A percentile compares a stretch with the other conserved stretches of the same genome.
phyloP scores from a whole-genome alignment of 2,888 invertebrate genomes.

The Azorinus chamasolen region DNA sequence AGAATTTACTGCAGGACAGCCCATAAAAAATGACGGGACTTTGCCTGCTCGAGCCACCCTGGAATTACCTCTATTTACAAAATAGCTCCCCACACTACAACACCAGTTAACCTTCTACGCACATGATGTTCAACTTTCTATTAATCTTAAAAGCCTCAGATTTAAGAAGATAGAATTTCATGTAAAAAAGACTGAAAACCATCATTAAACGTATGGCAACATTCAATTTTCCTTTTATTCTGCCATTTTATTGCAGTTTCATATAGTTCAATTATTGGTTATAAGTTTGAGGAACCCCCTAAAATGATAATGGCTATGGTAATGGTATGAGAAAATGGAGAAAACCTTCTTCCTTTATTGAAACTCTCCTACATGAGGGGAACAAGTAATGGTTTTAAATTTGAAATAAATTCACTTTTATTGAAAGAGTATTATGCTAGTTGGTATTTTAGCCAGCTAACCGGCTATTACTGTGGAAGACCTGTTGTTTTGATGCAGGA shows the following conservation, averaged over 20 bases:
- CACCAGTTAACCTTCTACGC: constrained; percentile 45
- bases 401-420: constrained; percentile 63
- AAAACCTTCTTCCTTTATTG: constrained; percentile 45
- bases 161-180: constrained; percentile 60
- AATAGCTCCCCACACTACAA: not conserved
- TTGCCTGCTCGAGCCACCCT: not conserved
- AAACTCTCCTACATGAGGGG: constrained; percentile 35
- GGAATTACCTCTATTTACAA: constrained; percentile 1
- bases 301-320: constrained; percentile 52
- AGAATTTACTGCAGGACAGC: not conserved
- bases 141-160: constrained; percentile 64
- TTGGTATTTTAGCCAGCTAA: no score
- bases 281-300: constrained; percentile 47
- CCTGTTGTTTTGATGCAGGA: constrained; percentile 18
- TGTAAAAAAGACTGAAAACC: constrained; percentile 51
- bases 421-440: constrained; percentile 37
- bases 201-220: constrained; percentile 55
- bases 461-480: constrained; percentile 7
- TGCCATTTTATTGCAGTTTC: constrained; percentile 63
- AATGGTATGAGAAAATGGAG: constrained; percentile 44
- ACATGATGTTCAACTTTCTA: constrained; percentile 58
- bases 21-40: not conserved
- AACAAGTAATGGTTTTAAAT: constrained; percentile 57
- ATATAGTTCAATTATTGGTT: constrained; percentile 62
- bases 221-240: constrained; percentile 64